Evolutionary conservation across 2,113 vertebrate species (phyloP).

Genomic region (Crotalus viridis): DNA sequence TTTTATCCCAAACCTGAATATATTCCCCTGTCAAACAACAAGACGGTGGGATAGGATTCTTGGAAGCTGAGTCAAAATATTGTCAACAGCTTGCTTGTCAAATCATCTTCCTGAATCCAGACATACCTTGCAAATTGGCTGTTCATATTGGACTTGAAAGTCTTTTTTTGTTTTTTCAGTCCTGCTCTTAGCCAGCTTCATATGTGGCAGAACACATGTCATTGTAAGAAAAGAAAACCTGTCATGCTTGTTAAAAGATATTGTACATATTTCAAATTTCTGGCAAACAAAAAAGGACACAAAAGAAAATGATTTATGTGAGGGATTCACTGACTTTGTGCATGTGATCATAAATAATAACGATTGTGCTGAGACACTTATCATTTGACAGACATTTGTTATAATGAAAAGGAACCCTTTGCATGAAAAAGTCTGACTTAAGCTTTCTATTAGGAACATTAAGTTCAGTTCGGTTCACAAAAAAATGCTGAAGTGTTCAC

Average conservation of each 20-base stretch:
- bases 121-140: neutral
- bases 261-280: neutral
- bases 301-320: neutral
- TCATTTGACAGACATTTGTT: neutral
- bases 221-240: neutral
- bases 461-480: slow-evolving; percentile 25
- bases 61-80: neutral
- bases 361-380: neutral
- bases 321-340: slow-evolving; percentile 1
- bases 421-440: slow-evolving; percentile 12
- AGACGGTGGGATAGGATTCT: neutral
- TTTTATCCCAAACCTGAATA: neutral
- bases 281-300: slow-evolving; percentile 3
- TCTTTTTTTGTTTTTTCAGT: neutral
- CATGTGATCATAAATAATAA: neutral
- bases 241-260: neutral
- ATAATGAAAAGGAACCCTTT: slow-evolving; percentile 9
- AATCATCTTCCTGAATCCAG: neutral
- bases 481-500: neutral
- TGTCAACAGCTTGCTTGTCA: neutral
- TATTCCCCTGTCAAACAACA: neutral
- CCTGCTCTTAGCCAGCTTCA: neutral
- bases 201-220: neutral
- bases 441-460: neutral
- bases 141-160: neutral